phyloP scores from a whole-genome alignment of 2,888 invertebrate genomes.

The Scaeva pyrastri region DNA sequence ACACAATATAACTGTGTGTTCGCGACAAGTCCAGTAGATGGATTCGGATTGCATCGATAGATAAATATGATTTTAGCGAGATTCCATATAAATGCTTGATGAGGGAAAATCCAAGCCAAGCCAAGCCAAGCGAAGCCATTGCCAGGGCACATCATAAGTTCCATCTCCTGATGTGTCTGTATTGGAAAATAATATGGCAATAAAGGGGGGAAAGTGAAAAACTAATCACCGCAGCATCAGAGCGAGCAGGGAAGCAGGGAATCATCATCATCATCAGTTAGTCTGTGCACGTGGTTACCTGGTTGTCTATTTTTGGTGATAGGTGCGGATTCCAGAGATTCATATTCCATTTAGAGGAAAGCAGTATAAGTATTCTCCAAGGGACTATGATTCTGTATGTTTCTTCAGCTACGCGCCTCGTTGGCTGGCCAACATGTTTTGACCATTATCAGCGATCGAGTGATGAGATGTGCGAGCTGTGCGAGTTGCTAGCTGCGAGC shows the following conservation, averaged over 20 bases:
- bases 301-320: constrained; percentile 74
- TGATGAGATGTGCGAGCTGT: not conserved
- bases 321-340: constrained; percentile 73
- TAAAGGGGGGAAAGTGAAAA: constrained; percentile 70
- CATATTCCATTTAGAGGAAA: constrained; percentile 66
- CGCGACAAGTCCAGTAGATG: constrained; percentile 48
- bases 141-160: not conserved
- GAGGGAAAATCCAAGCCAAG: too few species aligned
- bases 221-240: constrained; percentile 69
- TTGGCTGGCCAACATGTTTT: constrained; percentile 67
- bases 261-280: too few species aligned
- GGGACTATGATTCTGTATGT: constrained; percentile 59
- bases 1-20: constrained; percentile 58
- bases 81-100: constrained; percentile 21
- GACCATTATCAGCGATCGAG: constrained; percentile 59
- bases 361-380: constrained; percentile 56
- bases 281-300: constrained; percentile 74
- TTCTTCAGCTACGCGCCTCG: constrained; percentile 56
- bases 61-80: constrained; percentile 46
- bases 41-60: constrained; percentile 45
- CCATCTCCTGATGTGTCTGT: not conserved
- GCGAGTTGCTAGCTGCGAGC: not conserved
- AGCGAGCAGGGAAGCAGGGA: too few species aligned
- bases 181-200: constrained; percentile 39
- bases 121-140: too few species aligned